Evolutionary conservation across 2,888 invertebrate genomes (phyloP).

Genomic region (Palloptera scutellata): DNA sequence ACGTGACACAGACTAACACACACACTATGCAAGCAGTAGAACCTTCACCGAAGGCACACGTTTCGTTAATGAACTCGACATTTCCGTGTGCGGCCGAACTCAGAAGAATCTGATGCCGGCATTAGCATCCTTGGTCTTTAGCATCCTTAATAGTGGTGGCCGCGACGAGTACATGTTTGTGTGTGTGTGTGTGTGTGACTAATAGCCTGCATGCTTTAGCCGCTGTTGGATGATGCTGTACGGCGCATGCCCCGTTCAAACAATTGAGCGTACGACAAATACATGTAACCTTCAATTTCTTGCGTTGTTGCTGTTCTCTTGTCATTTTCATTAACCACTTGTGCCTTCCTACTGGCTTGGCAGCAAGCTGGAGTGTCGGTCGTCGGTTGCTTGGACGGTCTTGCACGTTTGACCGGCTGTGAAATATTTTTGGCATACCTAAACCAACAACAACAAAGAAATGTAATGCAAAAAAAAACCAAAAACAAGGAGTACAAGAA

Average conservation of each 20-base stretch:
- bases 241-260: constrained; percentile 53
- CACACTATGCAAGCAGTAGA: background rate
- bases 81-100: background rate
- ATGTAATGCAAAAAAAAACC: background rate
- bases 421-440: constrained; percentile 48
- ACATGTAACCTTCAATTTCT: constrained; percentile 4
- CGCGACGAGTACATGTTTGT: background rate
- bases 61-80: constrained; percentile 57
- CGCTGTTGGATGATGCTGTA: constrained; percentile 47
- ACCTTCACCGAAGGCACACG: constrained; percentile 57
- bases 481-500: constrained; percentile 31
- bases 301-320: constrained; percentile 32
- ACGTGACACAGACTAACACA: too few species aligned
- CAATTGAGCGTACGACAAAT: constrained; percentile 49
- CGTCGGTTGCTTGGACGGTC: constrained; percentile 33
- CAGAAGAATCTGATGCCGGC: constrained; percentile 52
- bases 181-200: constrained; percentile 10
- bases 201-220: constrained; percentile 6
- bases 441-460: background rate
- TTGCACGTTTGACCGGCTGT: constrained; percentile 43
- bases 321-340: constrained; percentile 7
- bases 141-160: background rate
- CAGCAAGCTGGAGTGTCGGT: constrained; percentile 12
- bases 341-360: too few species aligned
- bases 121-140: constrained; percentile 23